These are phyloP conservation scores for Battus philenor DNA, from an alignment of 1,140 invertebrate genomes.

Conservation along the genomic window DNA sequence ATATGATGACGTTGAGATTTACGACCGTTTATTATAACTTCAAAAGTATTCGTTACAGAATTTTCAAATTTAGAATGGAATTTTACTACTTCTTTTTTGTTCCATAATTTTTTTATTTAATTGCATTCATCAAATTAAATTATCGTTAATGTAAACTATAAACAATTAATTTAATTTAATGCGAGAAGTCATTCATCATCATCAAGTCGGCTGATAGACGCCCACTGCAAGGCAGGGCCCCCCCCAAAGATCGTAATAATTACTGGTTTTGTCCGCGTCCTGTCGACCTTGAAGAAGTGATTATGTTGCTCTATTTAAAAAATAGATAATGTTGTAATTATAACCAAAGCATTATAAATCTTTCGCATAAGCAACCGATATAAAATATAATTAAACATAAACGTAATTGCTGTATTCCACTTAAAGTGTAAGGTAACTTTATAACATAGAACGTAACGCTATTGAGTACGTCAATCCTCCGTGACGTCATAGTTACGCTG, in stretches of 20 bases:
- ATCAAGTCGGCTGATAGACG: background rate
- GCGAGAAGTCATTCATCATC: no score
- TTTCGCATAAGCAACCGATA: no score
- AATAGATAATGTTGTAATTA: background rate
- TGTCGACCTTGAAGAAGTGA: background rate
- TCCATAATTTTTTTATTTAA: no score
- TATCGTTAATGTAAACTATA: no score
- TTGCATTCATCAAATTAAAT: no score
- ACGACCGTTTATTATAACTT: no score
- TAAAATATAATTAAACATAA: background rate
- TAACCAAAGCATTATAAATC: no score
- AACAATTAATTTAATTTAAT: no score
- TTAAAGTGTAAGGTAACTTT: background rate
- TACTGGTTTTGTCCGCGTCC: background rate
- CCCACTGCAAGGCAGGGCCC: background rate
- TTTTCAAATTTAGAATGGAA: no score
- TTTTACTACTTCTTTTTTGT: no score
- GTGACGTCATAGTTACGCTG: slow-evolving; percentile 39
- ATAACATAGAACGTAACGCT: slow-evolving; percentile 26
- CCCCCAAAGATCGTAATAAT: background rate
- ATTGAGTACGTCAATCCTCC: slow-evolving; percentile 26
- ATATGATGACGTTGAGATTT: background rate
- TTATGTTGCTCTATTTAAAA: background rate
- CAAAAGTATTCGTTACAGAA: no score
- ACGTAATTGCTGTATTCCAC: slow-evolving; percentile 6